These are phyloP conservation scores for Zaprionus inermis DNA, from an alignment of 1,140 invertebrate genomes.

Conservation along the genomic window DNA sequence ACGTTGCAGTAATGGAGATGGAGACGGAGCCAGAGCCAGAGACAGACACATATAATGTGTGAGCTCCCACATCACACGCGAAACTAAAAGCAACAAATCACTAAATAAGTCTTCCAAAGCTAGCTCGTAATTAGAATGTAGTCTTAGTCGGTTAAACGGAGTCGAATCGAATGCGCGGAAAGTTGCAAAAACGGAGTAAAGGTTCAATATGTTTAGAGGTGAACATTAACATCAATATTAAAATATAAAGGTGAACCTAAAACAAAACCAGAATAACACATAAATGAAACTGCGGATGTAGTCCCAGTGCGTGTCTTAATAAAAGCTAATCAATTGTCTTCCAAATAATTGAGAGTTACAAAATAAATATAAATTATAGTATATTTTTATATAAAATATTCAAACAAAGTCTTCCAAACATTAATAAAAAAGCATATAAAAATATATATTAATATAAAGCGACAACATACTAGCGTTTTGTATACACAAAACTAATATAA, in stretches of 20 bases:
- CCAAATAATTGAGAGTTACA: not conserved
- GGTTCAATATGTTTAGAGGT: not conserved
- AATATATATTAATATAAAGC: not conserved
- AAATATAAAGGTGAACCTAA: not conserved
- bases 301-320: not conserved
- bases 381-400: slow-evolving; percentile 9
- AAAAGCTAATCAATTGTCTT: slow-evolving; percentile 5
- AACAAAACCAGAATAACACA: slow-evolving; percentile 12
- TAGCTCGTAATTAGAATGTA: slow-evolving; percentile 64
- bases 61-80: slow-evolving; percentile 29
- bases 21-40: not conserved
- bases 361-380: not conserved
- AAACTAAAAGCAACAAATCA: slow-evolving; percentile 80
- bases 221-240: slow-evolving; percentile 1
- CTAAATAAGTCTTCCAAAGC: slow-evolving; percentile 81
- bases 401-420: not conserved
- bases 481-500: slow-evolving; percentile 11
- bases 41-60: slow-evolving; percentile 26
- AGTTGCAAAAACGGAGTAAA: slow-evolving; percentile 45
- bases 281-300: slow-evolving; percentile 10
- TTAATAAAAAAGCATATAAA: not conserved
- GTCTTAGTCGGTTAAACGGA: slow-evolving; percentile 35
- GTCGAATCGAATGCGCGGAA: slow-evolving; percentile 36
- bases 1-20: not conserved
- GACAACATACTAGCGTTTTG: slow-evolving; percentile 35